Base-by-base conservation (phyloP, 1,140 invertebrate genomes). In the Cherax quadricarinatus region DNA sequence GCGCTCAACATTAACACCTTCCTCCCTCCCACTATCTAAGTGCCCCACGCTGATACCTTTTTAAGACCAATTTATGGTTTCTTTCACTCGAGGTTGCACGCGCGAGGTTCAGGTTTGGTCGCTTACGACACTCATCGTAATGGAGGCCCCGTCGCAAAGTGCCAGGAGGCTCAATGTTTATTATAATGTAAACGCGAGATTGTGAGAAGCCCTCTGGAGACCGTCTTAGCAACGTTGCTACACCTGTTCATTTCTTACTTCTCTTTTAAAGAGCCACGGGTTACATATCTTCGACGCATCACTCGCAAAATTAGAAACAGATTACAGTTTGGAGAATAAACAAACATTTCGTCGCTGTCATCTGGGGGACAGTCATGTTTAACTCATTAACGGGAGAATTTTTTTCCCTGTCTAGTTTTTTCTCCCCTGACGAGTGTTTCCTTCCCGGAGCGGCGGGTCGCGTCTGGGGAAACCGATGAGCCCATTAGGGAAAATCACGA, bases 401-500 rank as follows among this genome's bases (percentile, higher is more conserved):
- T 83, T n/a, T 53, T 49, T 81, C 30, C 41, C 16, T 83, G 1
- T 1, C 57, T 57, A 24, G 51, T 60, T 83, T 83, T 83, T 51
- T 60, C 53, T 80, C 30, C 80, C 80, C 53, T 81, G 48, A 51
- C 24, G 51, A 60, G 57, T 57, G 51, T 83, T 57, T 53, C 81
- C 51, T 60, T 21, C 57, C 81, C 21, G 51, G 51, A 60, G 49
- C n/a, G 81, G 49, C 9, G 51, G 81, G 81, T n/a, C 7, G 81
- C 24, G 49, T 53, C 48, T 24, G 80, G 41, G 48, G 24, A 83
- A 83, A 83, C 81, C 57, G 81, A 83, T 83, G 81, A 83, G 81
- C 81, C 81, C 81, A 83, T 83, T 83, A 83, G 81, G 57, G 81
- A 48, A 83, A 83, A 83, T 83, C 81, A 83, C 81, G 51, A 30